Evolutionary conservation across 2,888 invertebrate genomes (phyloP), one percentile per base, ranked within the genome.

Genomic region (Theristus sp.): DNA sequence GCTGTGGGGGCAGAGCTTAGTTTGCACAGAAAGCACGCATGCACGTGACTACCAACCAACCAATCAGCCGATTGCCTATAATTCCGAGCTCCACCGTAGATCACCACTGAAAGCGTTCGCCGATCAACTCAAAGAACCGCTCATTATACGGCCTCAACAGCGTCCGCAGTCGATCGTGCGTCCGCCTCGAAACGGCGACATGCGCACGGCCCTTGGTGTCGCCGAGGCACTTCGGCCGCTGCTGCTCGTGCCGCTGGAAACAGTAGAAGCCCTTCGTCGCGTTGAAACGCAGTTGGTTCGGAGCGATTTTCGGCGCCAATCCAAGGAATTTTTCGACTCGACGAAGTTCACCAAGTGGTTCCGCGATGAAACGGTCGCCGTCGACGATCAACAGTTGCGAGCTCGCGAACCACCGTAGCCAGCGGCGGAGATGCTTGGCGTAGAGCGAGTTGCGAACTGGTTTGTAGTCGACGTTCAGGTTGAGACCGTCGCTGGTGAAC

Each of bases 181-280:
- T 61, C 22, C 46, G 56, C 1, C 59, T 38, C 1, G 60, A 57
- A 1, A 71, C 61, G 1, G 61, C 57, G n/a, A 71, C 64, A 56
- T 71, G 71, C 26, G 64, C 62, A 49, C 66, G 62, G 31, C 65
- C 72, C 65, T 66, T 70, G 54, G 63, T 63, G 38, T 67, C 64
- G 20, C 73, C 72, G 57, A 72, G 60, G 64, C 71, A 73, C 49
- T 62, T 61, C 25, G 62, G 60, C 38, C 56, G 62, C 13, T 56
- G 56, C 0, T 30, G 30, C 28, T 56, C 29, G 1, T 60, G 57
- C 53, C 58, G 64, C 13, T 65, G 62, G 64, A 79, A 75, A 75
- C 94, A 94, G 77, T 87, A 94, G 79, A 98, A 90, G 63, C 94
- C 90, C 76, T 93, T 90, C 24, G 89, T 90, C 77, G 86, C 85